phyloP scores from a whole-genome alignment of 2,888 invertebrate species.

The Meliscaeva auricollis region DNA sequence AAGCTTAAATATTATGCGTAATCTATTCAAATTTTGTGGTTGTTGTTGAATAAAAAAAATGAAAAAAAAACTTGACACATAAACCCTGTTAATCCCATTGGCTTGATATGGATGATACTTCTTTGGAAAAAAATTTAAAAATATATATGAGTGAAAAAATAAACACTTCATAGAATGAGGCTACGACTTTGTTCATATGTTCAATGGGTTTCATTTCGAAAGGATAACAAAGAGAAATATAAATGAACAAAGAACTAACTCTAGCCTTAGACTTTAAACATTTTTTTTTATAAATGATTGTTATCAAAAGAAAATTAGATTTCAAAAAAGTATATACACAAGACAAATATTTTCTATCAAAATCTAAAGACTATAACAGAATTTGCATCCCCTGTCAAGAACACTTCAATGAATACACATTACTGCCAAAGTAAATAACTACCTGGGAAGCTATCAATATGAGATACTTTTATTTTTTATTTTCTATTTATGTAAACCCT shows the following conservation, averaged over 20 bases:
- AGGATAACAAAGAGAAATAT: background rate
- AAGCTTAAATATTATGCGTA: conserved; percentile 9
- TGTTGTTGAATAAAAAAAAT: background rate
- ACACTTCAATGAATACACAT: background rate
- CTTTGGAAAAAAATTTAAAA: background rate
- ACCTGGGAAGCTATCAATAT: background rate
- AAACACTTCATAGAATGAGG: background rate
- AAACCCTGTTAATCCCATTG: background rate
- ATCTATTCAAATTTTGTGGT: background rate
- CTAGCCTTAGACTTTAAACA: background rate
- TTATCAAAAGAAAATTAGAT: conserved; percentile 6
- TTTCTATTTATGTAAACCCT: background rate
- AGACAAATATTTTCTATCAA: background rate
- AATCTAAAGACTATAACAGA: background rate
- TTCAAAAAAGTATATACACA: background rate
- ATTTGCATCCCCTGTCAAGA: background rate
- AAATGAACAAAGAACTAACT: background rate
- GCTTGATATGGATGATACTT: background rate
- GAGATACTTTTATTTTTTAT: background rate
- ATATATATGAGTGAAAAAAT: too few species aligned
- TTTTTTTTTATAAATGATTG: background rate
- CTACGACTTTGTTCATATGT: background rate
- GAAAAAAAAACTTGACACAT: background rate
- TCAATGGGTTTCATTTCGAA: background rate
- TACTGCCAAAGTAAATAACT: background rate